Base-by-base conservation (phyloP, 2,113 vertebrate species). In the Miniopterus natalensis region DNA sequence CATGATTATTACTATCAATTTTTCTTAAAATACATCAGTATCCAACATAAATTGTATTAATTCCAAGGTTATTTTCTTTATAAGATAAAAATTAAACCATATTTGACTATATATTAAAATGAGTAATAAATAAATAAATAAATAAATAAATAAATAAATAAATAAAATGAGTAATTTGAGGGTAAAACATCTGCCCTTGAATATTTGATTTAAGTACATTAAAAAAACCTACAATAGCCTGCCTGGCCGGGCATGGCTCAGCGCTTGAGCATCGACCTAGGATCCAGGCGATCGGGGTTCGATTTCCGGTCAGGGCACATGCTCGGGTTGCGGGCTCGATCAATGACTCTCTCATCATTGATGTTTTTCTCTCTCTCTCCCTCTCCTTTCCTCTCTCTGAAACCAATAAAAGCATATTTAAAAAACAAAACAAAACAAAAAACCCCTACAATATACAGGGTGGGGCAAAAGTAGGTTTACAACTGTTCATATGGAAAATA, bases 11-110 rank as follows among this genome's bases (percentile, higher is more conserved):
- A 85, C 8, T 31, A 71, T 86, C 0, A 87, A 63, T 45, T 85
- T 86, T 89, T 83, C 27, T 78, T 95, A 79, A 80, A 55, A 90
- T 81, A 63, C 0, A 81, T 75, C 20, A 90, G 17, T 36, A 91
- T 12, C 11, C 2, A 86, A 77, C 25, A 84, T 84, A 63, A 70
- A 77, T 66, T 92, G 23, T 59, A 77, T 80, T 25, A 77, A 70
- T 85, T 29, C 8, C 8, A 84, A 63, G 31, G 31, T 20, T 87
- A 45, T 86, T 90, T 18, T 79, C 1, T 65, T 85, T 84, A 36
- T 71, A 94, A 81, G 75, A 61, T 68, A 86, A 84, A 31, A 88
- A 59, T 61, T 71, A 95, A 75, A 73, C 91, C 49, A 77, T 2
- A 84, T 83, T 74, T 71, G 17, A 40, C 3, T 81, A 23, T 8